A percentile compares a stretch with the other conserved stretches of the same genome.
Conservation (phyloP, 2,888 invertebrate genomes). For the Coenonympha arcania region DNA sequence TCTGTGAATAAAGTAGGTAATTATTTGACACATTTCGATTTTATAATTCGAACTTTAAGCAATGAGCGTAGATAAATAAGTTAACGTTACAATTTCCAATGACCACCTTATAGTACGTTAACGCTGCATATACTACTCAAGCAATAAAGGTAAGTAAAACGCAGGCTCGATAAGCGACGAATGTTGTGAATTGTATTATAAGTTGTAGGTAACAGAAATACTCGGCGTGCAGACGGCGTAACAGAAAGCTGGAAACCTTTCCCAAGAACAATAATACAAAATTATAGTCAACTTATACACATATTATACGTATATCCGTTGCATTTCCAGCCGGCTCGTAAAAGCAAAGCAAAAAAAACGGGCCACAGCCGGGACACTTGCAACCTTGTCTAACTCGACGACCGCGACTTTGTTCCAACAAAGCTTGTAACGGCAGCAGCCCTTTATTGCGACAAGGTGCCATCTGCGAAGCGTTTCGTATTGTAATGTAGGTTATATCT, state of each 20-base stretch:
- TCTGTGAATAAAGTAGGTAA: no score
- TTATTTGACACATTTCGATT: no score
- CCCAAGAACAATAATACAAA: conserved; percentile 50
- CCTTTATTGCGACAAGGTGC: conserved; percentile 51
- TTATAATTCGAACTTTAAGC: no score
- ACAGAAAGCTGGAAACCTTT: conserved; percentile 29
- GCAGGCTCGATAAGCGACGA: conserved; percentile 2
- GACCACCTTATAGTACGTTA: neutral
- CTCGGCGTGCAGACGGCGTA: conserved; percentile 21
- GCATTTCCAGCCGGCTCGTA: conserved; percentile 62
- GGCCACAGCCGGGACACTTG: conserved; percentile 49
- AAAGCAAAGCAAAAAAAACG: conserved; percentile 60
- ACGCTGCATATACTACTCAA: neutral
- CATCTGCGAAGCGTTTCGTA: conserved; percentile 40
- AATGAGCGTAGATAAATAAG: no score
- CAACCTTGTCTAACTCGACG: conserved; percentile 52
- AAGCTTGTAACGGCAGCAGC: conserved; percentile 38
- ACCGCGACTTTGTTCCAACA: conserved; percentile 36
- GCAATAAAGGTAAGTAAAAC: neutral
- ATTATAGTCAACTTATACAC: conserved; percentile 34
- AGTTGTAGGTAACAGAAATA: conserved; percentile 18
- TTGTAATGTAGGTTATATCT: conserved; percentile 47
- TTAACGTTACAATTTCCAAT: neutral
- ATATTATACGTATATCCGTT: conserved; percentile 40
- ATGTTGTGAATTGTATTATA: conserved; percentile 12